Percentiles rank a stretch among this genome's conserved stretches.
Conservation (phyloP, 2,113 vertebrate species). For the Alouatta palliata region DNA sequence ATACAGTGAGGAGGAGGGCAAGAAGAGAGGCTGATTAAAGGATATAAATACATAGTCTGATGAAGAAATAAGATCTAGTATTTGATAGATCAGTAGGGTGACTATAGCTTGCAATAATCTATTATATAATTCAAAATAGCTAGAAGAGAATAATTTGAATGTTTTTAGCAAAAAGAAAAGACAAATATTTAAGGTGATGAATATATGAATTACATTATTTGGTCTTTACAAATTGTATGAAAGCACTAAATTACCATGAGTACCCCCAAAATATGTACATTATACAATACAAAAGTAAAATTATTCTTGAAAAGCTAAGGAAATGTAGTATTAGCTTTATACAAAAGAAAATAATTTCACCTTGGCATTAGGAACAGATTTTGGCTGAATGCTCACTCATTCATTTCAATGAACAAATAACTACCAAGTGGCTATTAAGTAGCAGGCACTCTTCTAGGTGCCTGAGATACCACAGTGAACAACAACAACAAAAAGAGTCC, state of each 20-base stretch:
- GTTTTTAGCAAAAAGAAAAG: background rate
- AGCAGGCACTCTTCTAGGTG: background rate
- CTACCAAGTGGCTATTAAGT: background rate
- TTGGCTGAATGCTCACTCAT: constrained; percentile 1
- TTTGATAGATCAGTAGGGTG: background rate
- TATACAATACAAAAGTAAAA: too few relatives aligned
- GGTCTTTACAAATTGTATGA: background rate
- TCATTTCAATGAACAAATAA: background rate
- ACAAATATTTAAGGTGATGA: background rate
- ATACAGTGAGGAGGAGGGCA: background rate
- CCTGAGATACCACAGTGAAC: background rate
- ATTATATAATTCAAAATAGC: background rate
- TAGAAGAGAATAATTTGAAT: background rate
- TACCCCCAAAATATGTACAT: background rate
- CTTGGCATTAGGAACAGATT: background rate
- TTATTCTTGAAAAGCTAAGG: background rate
- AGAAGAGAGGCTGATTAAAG: background rate
- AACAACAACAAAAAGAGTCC: background rate
- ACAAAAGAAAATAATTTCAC: background rate
- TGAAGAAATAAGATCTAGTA: background rate
- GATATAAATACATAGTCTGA: background rate
- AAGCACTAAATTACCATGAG: background rate
- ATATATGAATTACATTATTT: background rate
- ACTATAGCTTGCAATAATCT: background rate
- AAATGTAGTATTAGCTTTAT: background rate